Base-by-base conservation (phyloP, 2,888 invertebrate genomes). In the Bedellia somnulentella region DNA sequence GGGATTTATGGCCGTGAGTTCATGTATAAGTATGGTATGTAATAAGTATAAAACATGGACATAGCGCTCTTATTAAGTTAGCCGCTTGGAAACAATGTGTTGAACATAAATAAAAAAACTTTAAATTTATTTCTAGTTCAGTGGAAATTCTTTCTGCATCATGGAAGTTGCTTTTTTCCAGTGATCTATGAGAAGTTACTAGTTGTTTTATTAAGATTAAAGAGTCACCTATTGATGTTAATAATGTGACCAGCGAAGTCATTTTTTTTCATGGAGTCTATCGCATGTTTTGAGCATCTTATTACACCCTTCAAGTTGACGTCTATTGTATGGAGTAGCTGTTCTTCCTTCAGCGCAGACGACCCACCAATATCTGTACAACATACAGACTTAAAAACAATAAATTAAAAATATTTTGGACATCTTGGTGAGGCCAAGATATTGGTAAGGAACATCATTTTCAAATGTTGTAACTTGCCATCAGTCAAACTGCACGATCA, bases 281-380 rank as follows among this genome's bases (percentile, higher is more conserved):
- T 46, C 0, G 78, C 80, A 35, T 57, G 59, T 3, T 75, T 60
- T 0, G 75, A 58, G 42, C 79, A 78, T 28, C 62, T 33, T 0
- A 77, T 45, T 1, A 64, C 44, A 2, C 67, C 79, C 40, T 58
- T 63, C 1, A 76, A 36, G 45, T 80, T 80, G 8, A 63, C 62
- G 36, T 79, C 68, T 1, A 80, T 39, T 1, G 43, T 45, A 5
- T 43, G 31, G 5, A 46, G 8, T 3, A 62, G 36, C 12, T 51
- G 35, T 1, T 49, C 54, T 12, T 59, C 59, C 4, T 41, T 44
- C 4, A 58, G 17, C 25, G 43, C 37, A 3, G 42, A 37, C n/a
- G 41, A 31, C n/a, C n/a, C n/a, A 8, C 47, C 46, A 1, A 44
- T 38, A 24, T 49, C 58, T 59, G 35, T 3, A 41, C 43, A 15